A percentile compares a stretch with the other conserved stretches of the same genome.
Conservation (phyloP, 2,888 invertebrate species). For the Cyaniris semiargus region DNA sequence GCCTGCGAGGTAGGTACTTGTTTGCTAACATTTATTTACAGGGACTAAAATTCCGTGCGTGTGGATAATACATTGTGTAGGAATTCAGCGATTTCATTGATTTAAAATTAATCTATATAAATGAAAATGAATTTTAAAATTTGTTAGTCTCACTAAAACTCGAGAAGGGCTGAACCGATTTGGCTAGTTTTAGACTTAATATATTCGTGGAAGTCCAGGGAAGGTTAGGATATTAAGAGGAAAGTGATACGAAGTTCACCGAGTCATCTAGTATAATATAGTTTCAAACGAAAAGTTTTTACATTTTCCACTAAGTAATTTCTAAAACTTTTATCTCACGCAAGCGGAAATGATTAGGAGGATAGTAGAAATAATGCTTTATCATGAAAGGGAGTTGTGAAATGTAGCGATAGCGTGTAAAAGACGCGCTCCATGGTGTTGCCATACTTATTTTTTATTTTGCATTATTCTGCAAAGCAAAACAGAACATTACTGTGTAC, state of each 20-base stretch:
- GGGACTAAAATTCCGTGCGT: too few relatives aligned
- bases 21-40: neutral
- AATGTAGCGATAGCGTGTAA: slow-evolving; percentile 29
- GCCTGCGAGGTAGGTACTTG: neutral
- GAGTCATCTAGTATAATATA: neutral
- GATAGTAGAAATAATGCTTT: slow-evolving; percentile 25
- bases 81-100: neutral
- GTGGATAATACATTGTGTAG: neutral
- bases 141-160: too few relatives aligned
- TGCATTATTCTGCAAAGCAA: neutral
- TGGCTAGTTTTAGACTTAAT: too few relatives aligned
- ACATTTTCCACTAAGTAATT: neutral
- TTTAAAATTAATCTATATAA: neutral
- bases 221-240: too few relatives aligned
- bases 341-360: slow-evolving; percentile 19
- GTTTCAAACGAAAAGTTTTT: neutral
- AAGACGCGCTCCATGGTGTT: slow-evolving; percentile 21
- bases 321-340: neutral
- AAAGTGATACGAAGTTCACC: neutral
- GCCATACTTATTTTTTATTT: neutral
- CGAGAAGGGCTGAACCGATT: too few relatives aligned
- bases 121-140: too few relatives aligned
- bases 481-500: neutral
- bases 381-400: slow-evolving; percentile 26
- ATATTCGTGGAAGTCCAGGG: too few relatives aligned